Conservation (phyloP, 1,140 invertebrate genomes). For the Drosophila mayri region DNA sequence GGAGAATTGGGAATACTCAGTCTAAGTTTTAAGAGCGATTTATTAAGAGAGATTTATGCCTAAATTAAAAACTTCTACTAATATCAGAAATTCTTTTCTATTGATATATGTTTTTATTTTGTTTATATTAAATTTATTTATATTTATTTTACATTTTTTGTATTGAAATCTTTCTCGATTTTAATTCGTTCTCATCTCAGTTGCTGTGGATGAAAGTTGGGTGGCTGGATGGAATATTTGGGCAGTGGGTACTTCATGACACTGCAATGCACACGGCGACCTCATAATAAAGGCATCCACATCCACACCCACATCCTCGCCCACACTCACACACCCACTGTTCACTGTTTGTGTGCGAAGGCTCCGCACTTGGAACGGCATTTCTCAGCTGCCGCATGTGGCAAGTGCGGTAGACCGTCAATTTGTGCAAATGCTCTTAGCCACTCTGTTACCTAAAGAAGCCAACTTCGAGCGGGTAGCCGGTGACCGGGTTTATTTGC, state of each 20-base stretch:
- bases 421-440: constrained; percentile 78
- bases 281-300: constrained; percentile 65
- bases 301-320: neutral
- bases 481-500: constrained; percentile 52
- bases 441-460: constrained; percentile 42
- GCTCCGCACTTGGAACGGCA: constrained; percentile 23
- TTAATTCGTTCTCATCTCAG: constrained; percentile 4
- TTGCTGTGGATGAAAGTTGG: neutral
- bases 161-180: neutral
- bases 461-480: constrained; percentile 5
- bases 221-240: constrained; percentile 1
- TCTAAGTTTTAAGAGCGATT: no score
- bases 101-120: no score
- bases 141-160: neutral
- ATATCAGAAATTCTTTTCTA: no score
- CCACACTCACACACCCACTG: neutral
- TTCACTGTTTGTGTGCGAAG: constrained; percentile 16
- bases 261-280: constrained; percentile 53
- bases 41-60: no score
- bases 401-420: constrained; percentile 75
- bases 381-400: constrained; percentile 75
- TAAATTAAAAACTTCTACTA: no score
- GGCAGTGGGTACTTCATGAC: constrained; percentile 30
- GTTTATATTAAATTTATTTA: no score
- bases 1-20: no score